Base-by-base conservation (phyloP, 2,888 invertebrate species). In the Gandaritis pyraliata region DNA sequence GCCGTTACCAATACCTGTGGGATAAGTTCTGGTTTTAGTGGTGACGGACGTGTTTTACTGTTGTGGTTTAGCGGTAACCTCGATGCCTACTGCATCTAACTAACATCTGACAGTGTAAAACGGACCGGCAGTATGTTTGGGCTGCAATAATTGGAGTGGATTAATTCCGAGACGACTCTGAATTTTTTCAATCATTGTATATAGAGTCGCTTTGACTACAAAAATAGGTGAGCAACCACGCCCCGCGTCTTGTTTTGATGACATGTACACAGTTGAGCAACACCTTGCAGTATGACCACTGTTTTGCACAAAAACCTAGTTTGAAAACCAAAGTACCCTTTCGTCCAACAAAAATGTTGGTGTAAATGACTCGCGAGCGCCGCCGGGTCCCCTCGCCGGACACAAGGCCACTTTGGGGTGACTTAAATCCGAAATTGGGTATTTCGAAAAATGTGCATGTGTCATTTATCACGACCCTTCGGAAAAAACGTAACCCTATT, bases 381-480 rank as follows among this genome's bases (percentile, higher is more conserved):
- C 73, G 76, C 77, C 74, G 69, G 71, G 68, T 74, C 78, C 87
- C 72, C 86, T 89, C 88, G 89, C 90, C 39, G 64, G 72, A 81
- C 85, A 82, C 84, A 83, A 80, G 87, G 87, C 91, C 90, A 93
- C 92, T 93, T 92, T 92, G 89, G 93, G 92, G 92, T 88, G 92
- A 93, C 92, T 93, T 93, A 92, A 93, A 93, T 92, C 93, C 92
- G 88, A 93, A 93, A 93, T 93, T 93, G 93, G 93, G 93, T 93
- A 92, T 93, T 93, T 93, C 89, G 91, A 90, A 90, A 90, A 91
- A 92, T 91, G 91, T 91, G 92, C 93, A 93, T 93, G 93, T 93
- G 92, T 93, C 93, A 93, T 93, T 93, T 92, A 93, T 93, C 92
- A 93, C 90, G 81, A 87, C 89, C 90, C 91, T 87, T 81, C 77